Base-by-base conservation (phyloP, 1,140 invertebrate genomes). In the Papilio xuthus region DNA sequence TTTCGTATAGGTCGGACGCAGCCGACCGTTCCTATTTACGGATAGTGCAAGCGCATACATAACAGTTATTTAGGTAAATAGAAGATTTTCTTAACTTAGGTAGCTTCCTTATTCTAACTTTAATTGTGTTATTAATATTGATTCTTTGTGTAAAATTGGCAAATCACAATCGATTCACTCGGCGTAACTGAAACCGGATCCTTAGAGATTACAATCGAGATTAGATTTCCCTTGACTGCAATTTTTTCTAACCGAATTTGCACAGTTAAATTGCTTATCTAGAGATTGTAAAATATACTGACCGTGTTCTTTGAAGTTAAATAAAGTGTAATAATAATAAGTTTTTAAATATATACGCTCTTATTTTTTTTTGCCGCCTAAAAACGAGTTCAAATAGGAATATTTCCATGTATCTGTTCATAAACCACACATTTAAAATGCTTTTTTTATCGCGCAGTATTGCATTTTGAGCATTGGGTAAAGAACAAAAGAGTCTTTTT, bases 171-270 rank as follows among this genome's bases (percentile, higher is more conserved):
- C 28, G 69, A 20, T 37, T 20, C n/a, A 42, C 41, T 71, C 69
- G 69, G 13, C 32, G 69, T 9, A 8, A 41, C 67, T 71, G 69
- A 37, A 37, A 32, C 3, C 13, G 8, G 12, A 28, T 42, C 69
- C 69, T 32, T 13, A 23, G 69, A 32, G 32, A 71, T 37, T 41
- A 23, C 18, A 32, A 15, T 32, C 69, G 69, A 37, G 18, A 69
- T 37, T 32, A 71, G 69, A 71, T 71, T 71, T 71, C 69, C 69
- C 69, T 41, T 37, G 69, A 42, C 69, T 71, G 69, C 69, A 71
- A 71, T 71, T 71, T 71, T 71, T 71, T 32, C 37, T 71, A 42
- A 71, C 69, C 69, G 37, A 71, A 71, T 20, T 42, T 4, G 8
- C 9, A 32, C 32, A 23, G 41, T 42, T 42, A 71, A 71, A 71